Evolutionary conservation across 2,113 vertebrate genomes (phyloP).

Genomic region (Salvelinus fontinalis): DNA sequence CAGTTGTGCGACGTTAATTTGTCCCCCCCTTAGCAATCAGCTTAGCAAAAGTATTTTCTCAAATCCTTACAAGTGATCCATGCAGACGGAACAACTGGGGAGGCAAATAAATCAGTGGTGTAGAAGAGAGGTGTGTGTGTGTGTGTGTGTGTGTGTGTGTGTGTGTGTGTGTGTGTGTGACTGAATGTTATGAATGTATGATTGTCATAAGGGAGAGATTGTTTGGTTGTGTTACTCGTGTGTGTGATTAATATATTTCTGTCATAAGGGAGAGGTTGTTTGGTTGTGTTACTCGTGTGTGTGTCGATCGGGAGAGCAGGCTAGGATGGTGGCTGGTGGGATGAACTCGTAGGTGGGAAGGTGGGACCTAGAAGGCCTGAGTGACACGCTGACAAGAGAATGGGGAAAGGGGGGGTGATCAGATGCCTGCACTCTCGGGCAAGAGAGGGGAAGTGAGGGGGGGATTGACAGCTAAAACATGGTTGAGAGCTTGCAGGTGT

Average conservation of each 20-base stretch:
- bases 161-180: not conserved
- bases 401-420: not conserved
- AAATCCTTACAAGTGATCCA: slow-evolving; percentile 64
- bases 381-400: not conserved
- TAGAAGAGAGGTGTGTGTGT: slow-evolving; percentile 21
- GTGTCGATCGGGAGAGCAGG: not conserved
- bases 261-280: slow-evolving; percentile 18
- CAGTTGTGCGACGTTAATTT: slow-evolving; percentile 65
- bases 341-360: slow-evolving; percentile 4
- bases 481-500: too few relatives aligned
- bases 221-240: too few relatives aligned
- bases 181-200: not conserved
- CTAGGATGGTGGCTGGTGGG: slow-evolving; percentile 6
- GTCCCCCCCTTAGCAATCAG: slow-evolving; percentile 60
- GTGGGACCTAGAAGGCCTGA: slow-evolving; percentile 2
- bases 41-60: slow-evolving; percentile 65
- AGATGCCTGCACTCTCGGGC: too few relatives aligned
- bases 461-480: too few relatives aligned
- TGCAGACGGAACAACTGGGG: slow-evolving; percentile 47
- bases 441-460: not conserved
- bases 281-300: slow-evolving; percentile 21
- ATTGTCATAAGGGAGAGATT: not conserved
- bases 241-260: not conserved
- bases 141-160: too few relatives aligned
- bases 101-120: slow-evolving; percentile 42